Evolutionary conservation across 92 coral and sea anemone species (phyloP).

Genomic region (Metridium senile): DNA sequence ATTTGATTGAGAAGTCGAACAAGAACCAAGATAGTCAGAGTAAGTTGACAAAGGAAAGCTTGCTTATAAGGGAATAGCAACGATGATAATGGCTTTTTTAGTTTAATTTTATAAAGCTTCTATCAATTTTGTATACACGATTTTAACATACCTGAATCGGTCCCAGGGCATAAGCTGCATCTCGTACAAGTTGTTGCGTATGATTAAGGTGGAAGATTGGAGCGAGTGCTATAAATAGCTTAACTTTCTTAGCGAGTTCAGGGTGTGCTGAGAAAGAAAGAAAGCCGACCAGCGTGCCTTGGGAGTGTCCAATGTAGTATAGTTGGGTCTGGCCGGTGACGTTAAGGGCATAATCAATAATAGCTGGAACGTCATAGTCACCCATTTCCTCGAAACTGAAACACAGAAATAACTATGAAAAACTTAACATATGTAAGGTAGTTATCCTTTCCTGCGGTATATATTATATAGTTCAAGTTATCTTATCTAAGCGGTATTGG

Average conservation of each 20-base stretch:
- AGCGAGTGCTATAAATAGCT: constrained; percentile 89
- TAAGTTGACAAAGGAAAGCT: no score
- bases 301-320: constrained; percentile 88
- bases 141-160: constrained; percentile 73
- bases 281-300: constrained; percentile 93
- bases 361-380: constrained; percentile 85
- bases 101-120: no score
- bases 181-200: constrained; percentile 45
- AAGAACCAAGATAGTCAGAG: no score
- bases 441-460: no score
- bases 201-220: constrained; percentile 79
- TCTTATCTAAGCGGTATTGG: no score
- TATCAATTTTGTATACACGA: neutral
- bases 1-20: no score
- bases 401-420: neutral
- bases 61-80: no score
- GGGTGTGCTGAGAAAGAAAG: constrained; percentile 73
- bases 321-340: constrained; percentile 64
- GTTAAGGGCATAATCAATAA: constrained; percentile 69
- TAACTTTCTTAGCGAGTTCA: constrained; percentile 76
- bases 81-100: no score
- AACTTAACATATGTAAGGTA: neutral
- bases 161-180: constrained; percentile 54
- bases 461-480: no score
- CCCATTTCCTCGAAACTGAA: constrained; percentile 87